Percentiles rank a stretch among this genome's conserved stretches.
Conservation (phyloP, 2,888 invertebrate genomes). For the Metallyticus violacea region DNA sequence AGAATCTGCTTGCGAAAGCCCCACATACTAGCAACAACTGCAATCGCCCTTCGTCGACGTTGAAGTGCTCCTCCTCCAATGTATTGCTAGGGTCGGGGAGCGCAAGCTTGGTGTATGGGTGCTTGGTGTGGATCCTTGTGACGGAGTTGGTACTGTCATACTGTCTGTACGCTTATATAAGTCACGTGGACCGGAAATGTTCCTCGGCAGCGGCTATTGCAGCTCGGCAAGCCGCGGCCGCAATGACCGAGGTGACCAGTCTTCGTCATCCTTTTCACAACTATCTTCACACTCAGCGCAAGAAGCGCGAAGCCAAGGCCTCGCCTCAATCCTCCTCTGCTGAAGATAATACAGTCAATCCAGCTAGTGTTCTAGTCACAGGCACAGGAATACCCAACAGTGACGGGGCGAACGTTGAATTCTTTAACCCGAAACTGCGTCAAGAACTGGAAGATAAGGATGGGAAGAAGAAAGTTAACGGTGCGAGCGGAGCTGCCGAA, state of each 20-base stretch:
- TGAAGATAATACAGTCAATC: conserved; percentile 50
- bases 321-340: conserved; percentile 42
- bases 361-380: not conserved
- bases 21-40: too few relatives aligned
- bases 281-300: not conserved
- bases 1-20: too few relatives aligned
- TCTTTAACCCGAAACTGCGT: conserved; percentile 68
- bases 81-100: not conserved
- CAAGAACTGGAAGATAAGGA: conserved; percentile 64
- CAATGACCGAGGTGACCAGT: not conserved
- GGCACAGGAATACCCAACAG: not conserved
- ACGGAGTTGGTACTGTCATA: conserved; percentile 28
- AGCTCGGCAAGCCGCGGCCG: not conserved
- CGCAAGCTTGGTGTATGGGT: conserved; percentile 24
- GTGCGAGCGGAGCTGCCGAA: conserved; percentile 42
- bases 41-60: too few relatives aligned
- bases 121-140: conserved; percentile 25
- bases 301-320: not conserved
- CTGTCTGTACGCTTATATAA: conserved; percentile 30
- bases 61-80: not conserved
- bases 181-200: conserved; percentile 29
- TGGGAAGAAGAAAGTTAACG: conserved; percentile 48
- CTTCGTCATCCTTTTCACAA: not conserved
- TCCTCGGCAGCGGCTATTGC: not conserved
- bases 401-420: conserved; percentile 54